Base-by-base conservation (phyloP, 2,797 vertebrate species). In the Macroramphosus scolopax region DNA sequence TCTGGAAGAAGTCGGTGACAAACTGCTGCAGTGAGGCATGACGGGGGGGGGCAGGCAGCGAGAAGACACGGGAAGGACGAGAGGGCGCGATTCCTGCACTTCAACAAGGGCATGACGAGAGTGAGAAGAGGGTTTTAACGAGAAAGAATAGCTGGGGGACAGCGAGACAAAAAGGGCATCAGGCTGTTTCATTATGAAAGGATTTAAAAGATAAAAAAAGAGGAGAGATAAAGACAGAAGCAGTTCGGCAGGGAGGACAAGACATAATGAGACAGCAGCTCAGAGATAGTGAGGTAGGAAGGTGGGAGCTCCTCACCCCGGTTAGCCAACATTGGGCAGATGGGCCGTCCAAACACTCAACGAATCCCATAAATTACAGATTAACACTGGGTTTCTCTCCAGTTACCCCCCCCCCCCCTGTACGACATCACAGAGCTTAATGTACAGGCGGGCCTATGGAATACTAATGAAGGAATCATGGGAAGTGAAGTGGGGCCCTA, bases 341-440 rank as follows among this genome's bases (percentile, higher is more conserved):
- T 74, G 75, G 75, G 73, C 68, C 8, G 36, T 68, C 69, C 68
- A 72, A 69, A 75, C 51, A 11, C 59, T 74, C 72, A 40, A 48
- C 26, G 38, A 78, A 75, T 63, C 49, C 38, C 51, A 74, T 68
- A 63, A 80, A 81, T 77, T 63, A 64, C 72, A 77, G 64, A 73
- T 80, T 71, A 78, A 71, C 64, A 33, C 64, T 51, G 68, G 75
- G 71, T 72, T 53, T n/a, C 2, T 33, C 26, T 70, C 80, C 77
- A 79, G 18, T 25, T 20, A 12, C 34, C 50, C 59, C 53, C 64
- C 63, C 20, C 6, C 34, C 50, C 57, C 29, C 74, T 65, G 70
- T 72, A 68, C 66, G 38, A 24, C 5, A 41, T 8, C 60, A 35
- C 29, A 6, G 10, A 24, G 58, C 24, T 36, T 51, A 63, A 46